These are phyloP conservation scores for Tetramorium parvispinum DNA, from an alignment of 1,140 invertebrate genomes.

Conservation along the genomic window DNA sequence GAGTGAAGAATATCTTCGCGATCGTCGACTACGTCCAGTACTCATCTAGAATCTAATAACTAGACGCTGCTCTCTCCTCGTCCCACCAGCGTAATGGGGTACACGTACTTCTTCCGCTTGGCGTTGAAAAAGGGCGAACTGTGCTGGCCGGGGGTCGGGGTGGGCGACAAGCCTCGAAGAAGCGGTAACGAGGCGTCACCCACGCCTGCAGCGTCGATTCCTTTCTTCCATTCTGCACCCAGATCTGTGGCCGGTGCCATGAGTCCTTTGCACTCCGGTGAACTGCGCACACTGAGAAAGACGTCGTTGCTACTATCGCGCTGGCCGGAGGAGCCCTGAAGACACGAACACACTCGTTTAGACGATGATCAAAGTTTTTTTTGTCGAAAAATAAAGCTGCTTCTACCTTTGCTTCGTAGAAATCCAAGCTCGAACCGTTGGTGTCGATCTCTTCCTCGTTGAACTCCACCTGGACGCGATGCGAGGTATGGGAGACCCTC, in stretches of 20 bases:
- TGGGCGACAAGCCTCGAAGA: constrained; percentile 85
- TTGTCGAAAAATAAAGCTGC: neutral
- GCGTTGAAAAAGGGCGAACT: constrained; percentile 86
- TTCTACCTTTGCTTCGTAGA: constrained; percentile 81
- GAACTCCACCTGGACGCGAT: constrained; percentile 77
- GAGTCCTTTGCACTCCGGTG: constrained; percentile 80
- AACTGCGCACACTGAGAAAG: constrained; percentile 80
- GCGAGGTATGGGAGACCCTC: constrained; percentile 74
- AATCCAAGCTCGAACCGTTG: constrained; percentile 81
- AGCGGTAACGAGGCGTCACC: constrained; percentile 87
- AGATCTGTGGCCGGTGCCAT: constrained; percentile 85
- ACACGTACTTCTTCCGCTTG: constrained; percentile 88
- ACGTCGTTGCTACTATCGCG: constrained; percentile 80
- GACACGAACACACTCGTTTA: neutral
- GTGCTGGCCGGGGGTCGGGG: constrained; percentile 82
- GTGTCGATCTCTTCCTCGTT: constrained; percentile 77
- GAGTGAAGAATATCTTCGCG: neutral
- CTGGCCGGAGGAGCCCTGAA: constrained; percentile 78
- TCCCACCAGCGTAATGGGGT: constrained; percentile 86
- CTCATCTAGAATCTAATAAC: neutral
- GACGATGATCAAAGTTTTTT: neutral
- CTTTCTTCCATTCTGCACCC: constrained; percentile 83
- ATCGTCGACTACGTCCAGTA: constrained; percentile 10
- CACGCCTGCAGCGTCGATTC: constrained; percentile 76
- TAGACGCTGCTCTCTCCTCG: constrained; percentile 87